Base-by-base conservation (phyloP, 2,113 vertebrate genomes). In the Xenotilapia leptura region DNA sequence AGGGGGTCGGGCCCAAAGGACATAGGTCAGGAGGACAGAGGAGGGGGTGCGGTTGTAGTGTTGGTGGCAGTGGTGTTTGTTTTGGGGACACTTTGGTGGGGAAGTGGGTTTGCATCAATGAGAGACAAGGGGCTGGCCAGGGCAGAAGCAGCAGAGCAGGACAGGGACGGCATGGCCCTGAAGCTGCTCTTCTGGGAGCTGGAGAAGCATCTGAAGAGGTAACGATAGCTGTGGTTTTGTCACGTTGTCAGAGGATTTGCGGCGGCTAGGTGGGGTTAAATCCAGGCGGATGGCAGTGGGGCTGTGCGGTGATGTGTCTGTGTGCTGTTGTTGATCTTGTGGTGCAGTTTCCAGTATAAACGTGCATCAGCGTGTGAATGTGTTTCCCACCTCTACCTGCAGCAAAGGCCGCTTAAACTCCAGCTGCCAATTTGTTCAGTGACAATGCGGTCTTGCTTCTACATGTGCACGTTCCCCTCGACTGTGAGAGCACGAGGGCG, bases 151-250 rank as follows among this genome's bases (percentile, higher is more conserved):
- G 87, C 55, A 88, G 88, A 53, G 11, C 91, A 58, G 89, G 90
- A 88, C 89, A 81, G 80, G 83, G 77, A 94, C 83, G 49, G 79
- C 85, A 93, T 93, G 94, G 83, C 94, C 19, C 75, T 95, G 9
- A 92, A 92, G 80, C 88, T 95, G 89, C 89, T 96, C 89, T 95
- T 96, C 92, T 96, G 95, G 94, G 94, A 96, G 82, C 94, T 96
- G 91, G 94, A 96, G 93, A 93, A 92, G 73, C 93, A 94, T 92
- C 89, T 95, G 86, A 95, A 95, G 93, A 96, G 95, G 95, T 96
- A 95, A 95, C 47, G 9, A 81, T 84, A 82, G 68, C 86, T 83
- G 89, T 84, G 21, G 68, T 90, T 82, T 91, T 75, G 84, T 92
- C 88, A 68, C 6, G 14, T 70, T 51, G 79, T 85, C 6, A 2